Conservation (phyloP, 1,140 invertebrate genomes). For the Vanessa tameamea region DNA sequence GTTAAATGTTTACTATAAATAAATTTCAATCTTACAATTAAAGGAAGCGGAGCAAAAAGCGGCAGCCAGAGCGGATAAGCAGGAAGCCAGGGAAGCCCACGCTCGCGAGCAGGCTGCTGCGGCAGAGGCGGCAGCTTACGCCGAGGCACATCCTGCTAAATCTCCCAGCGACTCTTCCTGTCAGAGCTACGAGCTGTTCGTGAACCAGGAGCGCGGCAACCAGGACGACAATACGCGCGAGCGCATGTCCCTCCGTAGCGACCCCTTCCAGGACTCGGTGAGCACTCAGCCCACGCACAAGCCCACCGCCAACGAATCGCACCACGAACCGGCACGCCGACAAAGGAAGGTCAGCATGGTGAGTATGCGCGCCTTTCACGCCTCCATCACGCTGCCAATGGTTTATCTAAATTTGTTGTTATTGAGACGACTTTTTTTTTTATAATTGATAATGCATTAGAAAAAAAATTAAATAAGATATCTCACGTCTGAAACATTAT, state of each 20-base stretch:
- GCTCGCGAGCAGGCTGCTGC: constrained; percentile 81
- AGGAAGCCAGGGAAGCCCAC: constrained; percentile 86
- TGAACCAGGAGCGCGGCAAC: constrained; percentile 91
- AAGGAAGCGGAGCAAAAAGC: constrained; percentile 92
- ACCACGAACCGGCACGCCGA: constrained; percentile 82
- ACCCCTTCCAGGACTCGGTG: constrained; percentile 87
- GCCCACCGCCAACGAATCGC: constrained; percentile 76
- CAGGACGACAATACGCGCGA: constrained; percentile 93
- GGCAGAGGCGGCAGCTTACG: constrained; percentile 82
- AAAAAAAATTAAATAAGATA: neutral
- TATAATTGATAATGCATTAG: neutral
- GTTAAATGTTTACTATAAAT: neutral
- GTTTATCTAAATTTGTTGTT: constrained; percentile 42
- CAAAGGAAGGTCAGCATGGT: constrained; percentile 94
- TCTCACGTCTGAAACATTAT: no score
- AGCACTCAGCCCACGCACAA: constrained; percentile 88
- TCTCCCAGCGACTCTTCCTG: constrained; percentile 94
- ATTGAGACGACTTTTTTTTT: neutral
- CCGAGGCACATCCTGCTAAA: constrained; percentile 86
- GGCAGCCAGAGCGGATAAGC: constrained; percentile 86
- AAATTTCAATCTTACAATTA: neutral
- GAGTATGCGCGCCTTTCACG: constrained; percentile 82
- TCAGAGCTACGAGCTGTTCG: constrained; percentile 94
- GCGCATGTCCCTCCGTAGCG: constrained; percentile 93
- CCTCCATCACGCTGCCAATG: constrained; percentile 59